A percentile compares a stretch with the other conserved stretches of the same genome.
Evolutionary conservation across 1,140 invertebrate genomes (phyloP).

Genomic region (Trichonephila clavata): DNA sequence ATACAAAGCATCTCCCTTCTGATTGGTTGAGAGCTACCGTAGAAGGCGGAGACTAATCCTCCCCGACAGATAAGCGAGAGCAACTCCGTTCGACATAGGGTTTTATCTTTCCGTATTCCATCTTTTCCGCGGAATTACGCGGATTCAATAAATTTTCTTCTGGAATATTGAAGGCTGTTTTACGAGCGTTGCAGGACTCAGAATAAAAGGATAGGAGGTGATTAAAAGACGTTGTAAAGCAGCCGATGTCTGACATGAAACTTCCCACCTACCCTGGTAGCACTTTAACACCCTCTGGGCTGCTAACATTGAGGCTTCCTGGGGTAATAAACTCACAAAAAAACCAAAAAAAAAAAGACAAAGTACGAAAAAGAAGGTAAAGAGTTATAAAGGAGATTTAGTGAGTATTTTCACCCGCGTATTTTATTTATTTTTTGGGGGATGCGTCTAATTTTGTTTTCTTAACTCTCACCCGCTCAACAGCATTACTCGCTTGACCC

Average conservation of each 20-base stretch:
- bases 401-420: slow-evolving; percentile 59
- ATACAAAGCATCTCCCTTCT: background rate
- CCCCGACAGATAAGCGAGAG: slow-evolving; percentile 20
- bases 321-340: slow-evolving; percentile 50
- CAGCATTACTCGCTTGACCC: slow-evolving; percentile 61
- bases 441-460: slow-evolving; percentile 76
- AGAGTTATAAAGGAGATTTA: slow-evolving; percentile 76
- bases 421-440: slow-evolving; percentile 67
- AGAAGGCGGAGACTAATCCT: background rate
- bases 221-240: slow-evolving; percentile 74
- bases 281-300: slow-evolving; percentile 68
- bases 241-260: slow-evolving; percentile 54
- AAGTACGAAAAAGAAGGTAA: background rate
- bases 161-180: slow-evolving; percentile 64
- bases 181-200: slow-evolving; percentile 56
- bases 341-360: slow-evolving; percentile 33
- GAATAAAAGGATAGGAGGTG: slow-evolving; percentile 60
- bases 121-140: slow-evolving; percentile 60
- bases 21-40: slow-evolving; percentile 6
- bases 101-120: slow-evolving; percentile 26
- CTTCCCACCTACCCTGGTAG: slow-evolving; percentile 63
- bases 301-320: slow-evolving; percentile 13
- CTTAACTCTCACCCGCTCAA: slow-evolving; percentile 57
- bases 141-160: slow-evolving; percentile 73
- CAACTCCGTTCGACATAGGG: background rate